Evolutionary conservation across 2,797 vertebrate genomes (phyloP), one percentile per base, ranked within the genome.

Genomic region (Chelidonichthys spinosus): DNA sequence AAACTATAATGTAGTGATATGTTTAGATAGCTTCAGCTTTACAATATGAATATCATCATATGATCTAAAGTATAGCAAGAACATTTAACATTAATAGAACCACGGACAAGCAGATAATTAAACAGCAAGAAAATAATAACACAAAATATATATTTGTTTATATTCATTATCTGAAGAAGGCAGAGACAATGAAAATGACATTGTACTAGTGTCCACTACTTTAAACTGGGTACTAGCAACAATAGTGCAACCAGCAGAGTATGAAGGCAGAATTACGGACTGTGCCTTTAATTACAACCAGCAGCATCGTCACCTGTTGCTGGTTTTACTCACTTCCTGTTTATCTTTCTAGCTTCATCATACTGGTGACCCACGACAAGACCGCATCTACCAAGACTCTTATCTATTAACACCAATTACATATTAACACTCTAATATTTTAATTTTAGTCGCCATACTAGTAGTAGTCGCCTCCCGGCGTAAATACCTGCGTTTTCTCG

Each of bases 401-500:
- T 2, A 25, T 25, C 25, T 25, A 25, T 25, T 25, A 25, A 25
- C 25, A 76, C 40, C 7, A 42, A 25, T 25, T 25, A 25, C 25
- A 25, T 25, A 25, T 25, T 25, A 25, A 25, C 25, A 25, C 25
- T 25, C 25, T 25, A 25, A 25, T 8, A 17, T 9, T 62, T 43
- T 10, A 37, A 10, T 11, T 39, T 40, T 4, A 7, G 43, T 7
- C 53, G 15, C 52, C 74, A 56, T 59, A 59, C 25, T 25, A 25
- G 25, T 72, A 72, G 33, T 4, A 32, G 43, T 33, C 47, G 2
- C 7, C 37, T 32, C 33, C 11, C 11, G 4, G n/a, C 65, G 7
- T 9, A 13, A 18, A 39, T 35, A 71, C 54, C 76, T 86, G 81
- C 71, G 70, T 74, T 81, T n/a, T 53, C 84, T 93, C 90, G 0